phyloP scores from a whole-genome alignment of 2,888 invertebrate species.

The Pilophorus perplexus region DNA sequence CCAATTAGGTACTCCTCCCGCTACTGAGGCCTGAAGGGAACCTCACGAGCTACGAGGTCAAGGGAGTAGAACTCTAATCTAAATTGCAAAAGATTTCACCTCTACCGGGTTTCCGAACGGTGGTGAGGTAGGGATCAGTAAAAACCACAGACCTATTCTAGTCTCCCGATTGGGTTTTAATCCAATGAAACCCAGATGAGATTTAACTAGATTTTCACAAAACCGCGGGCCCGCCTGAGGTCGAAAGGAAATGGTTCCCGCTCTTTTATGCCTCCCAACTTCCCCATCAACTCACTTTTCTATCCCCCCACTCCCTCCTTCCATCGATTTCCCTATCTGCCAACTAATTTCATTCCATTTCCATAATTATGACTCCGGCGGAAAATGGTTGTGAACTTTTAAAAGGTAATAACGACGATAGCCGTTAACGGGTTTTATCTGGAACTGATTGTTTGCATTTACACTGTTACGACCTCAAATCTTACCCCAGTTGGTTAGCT shows the following conservation, averaged over 20 bases:
- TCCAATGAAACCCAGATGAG: constrained; percentile 14
- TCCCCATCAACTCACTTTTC: too few relatives aligned
- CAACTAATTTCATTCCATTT: constrained; percentile 6
- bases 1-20: too few relatives aligned
- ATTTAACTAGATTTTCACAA: constrained; percentile 16
- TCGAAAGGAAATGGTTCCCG: constrained; percentile 1
- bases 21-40: too few relatives aligned
- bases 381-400: not conserved
- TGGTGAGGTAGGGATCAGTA: not conserved
- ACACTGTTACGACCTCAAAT: too few relatives aligned
- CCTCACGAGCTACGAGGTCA: constrained; percentile 13
- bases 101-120: not conserved
- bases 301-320: too few relatives aligned
- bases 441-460: not conserved
- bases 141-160: not conserved
- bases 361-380: not conserved
- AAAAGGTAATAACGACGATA: not conserved
- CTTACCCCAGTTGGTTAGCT: too few relatives aligned
- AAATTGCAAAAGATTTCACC: constrained; percentile 25
- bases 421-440: not conserved
- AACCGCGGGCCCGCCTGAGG: not conserved
- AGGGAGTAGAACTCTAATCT: constrained; percentile 28
- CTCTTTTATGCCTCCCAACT: too few relatives aligned
- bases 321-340: not conserved
- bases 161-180: constrained; percentile 21